Percentiles rank a stretch among this genome's conserved stretches.
These are phyloP conservation scores for Pseudomyrmex dendroicus DNA, from an alignment of 1,140 invertebrate genomes.

Conservation along the genomic window DNA sequence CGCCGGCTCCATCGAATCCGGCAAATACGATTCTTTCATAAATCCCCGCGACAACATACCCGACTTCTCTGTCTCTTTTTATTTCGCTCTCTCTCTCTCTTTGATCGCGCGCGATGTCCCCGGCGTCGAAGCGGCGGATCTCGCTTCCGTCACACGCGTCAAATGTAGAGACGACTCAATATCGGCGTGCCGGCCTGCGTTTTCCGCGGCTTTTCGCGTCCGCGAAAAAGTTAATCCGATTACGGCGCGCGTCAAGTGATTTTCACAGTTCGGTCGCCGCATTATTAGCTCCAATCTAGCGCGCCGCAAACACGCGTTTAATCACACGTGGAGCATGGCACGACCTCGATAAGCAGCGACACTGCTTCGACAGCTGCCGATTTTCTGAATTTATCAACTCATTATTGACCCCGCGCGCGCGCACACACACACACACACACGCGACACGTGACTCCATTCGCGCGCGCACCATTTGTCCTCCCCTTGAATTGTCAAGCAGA, in stretches of 20 bases:
- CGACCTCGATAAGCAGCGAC: background rate
- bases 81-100: too few relatives aligned
- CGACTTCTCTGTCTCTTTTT: background rate
- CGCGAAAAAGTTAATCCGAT: constrained; percentile 62
- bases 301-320: constrained; percentile 39
- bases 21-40: constrained; percentile 13
- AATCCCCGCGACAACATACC: constrained; percentile 1
- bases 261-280: background rate
- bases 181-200: background rate
- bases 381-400: constrained; percentile 6
- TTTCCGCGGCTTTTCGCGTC: constrained; percentile 12
- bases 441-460: too few relatives aligned
- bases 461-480: too few relatives aligned
- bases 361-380: background rate
- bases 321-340: constrained; percentile 14
- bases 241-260: constrained; percentile 49
- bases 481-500: too few relatives aligned
- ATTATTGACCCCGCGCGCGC: background rate
- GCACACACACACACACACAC: too few relatives aligned
- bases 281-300: constrained; percentile 46
- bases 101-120: too few relatives aligned
- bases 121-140: background rate
- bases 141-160: constrained; percentile 16
- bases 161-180: constrained; percentile 28
- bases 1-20: constrained; percentile 12